A percentile compares a stretch with the other conserved stretches of the same genome.
These are phyloP conservation scores for Petrophora chlorosata DNA, from an alignment of 2,888 invertebrate species.

Conservation along the genomic window DNA sequence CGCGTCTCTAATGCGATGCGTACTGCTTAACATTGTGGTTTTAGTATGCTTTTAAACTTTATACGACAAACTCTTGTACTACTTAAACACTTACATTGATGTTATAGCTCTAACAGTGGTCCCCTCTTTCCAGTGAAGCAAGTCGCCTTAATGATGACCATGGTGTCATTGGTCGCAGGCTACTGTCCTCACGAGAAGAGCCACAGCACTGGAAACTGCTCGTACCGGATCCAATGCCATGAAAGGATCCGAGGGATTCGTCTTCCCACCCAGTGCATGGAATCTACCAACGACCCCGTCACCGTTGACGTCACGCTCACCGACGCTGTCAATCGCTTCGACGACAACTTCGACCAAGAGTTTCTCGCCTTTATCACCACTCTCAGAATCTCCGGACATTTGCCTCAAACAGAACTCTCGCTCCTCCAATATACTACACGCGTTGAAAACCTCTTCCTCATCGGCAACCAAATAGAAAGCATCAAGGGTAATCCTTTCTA, in stretches of 20 bases:
- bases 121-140: slow-evolving; percentile 46
- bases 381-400: slow-evolving; percentile 52
- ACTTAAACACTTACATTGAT: too few species aligned
- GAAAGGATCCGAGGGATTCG: slow-evolving; percentile 47
- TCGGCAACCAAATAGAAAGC: slow-evolving; percentile 49
- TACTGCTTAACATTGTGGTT: too few species aligned
- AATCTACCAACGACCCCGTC: slow-evolving; percentile 59
- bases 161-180: slow-evolving; percentile 41
- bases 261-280: slow-evolving; percentile 56
- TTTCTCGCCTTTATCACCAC: slow-evolving; percentile 56
- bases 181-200: slow-evolving; percentile 52
- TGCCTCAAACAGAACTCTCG: slow-evolving; percentile 51
- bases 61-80: too few species aligned
- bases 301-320: slow-evolving; percentile 55
- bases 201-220: slow-evolving; percentile 47
- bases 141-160: slow-evolving; percentile 41
- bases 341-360: slow-evolving; percentile 44
- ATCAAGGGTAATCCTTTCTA: slow-evolving; percentile 56
- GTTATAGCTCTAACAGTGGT: too few species aligned
- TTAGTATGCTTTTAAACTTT: too few species aligned
- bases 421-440: slow-evolving; percentile 57
- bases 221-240: slow-evolving; percentile 53
- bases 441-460: slow-evolving; percentile 53
- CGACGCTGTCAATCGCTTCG: slow-evolving; percentile 51
- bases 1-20: too few species aligned